A percentile compares a stretch with the other conserved stretches of the same genome.
Evolutionary conservation across 92 coral and sea anemone genomes (phyloP).

Genomic region (Anthopleura xanthogrammica): DNA sequence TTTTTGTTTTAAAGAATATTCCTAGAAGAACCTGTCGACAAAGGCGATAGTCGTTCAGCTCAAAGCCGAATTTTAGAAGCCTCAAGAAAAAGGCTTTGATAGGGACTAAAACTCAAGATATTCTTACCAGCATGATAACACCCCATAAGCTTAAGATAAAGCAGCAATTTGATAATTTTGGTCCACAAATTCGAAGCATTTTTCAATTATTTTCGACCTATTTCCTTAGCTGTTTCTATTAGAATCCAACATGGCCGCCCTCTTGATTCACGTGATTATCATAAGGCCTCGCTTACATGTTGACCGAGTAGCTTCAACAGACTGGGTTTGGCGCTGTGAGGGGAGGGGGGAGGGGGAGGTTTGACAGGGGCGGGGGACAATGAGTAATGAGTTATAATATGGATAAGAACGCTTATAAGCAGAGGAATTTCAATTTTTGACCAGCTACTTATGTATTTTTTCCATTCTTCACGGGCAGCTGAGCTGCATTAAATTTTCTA

Average conservation of each 20-base stretch:
- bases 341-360: neutral
- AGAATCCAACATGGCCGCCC: constrained; percentile 69
- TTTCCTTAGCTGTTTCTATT: neutral
- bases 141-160: constrained; percentile 97
- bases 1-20: constrained; percentile 76
- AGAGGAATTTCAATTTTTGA: no score
- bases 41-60: neutral
- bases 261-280: constrained; percentile 50
- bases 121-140: constrained; percentile 88
- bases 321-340: neutral
- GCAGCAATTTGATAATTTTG: constrained; percentile 89
- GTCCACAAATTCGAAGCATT: constrained; percentile 83
- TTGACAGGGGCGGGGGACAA: neutral
- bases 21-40: constrained; percentile 75
- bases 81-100: neutral
- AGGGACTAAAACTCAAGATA: neutral
- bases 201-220: constrained; percentile 16
- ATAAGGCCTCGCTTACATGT: constrained; percentile 27
- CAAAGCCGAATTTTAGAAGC: neutral
- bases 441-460: no score
- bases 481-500: no score
- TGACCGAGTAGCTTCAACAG: neutral
- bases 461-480: no score
- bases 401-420: no score
- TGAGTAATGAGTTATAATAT: no score